These are phyloP conservation scores for Tetramorium parvispinum DNA, from an alignment of 1,140 invertebrate genomes.

Conservation along the genomic window DNA sequence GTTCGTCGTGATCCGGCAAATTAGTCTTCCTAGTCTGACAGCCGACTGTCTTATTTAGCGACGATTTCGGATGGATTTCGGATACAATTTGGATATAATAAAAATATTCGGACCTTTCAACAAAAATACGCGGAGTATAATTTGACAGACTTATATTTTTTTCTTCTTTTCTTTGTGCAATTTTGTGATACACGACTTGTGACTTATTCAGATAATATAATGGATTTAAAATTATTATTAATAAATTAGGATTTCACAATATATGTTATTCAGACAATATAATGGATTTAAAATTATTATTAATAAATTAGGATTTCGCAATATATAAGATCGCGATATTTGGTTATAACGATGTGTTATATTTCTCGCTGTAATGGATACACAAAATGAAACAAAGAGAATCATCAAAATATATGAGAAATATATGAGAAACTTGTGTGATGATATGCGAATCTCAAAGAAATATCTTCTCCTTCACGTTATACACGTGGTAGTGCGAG, in stretches of 20 bases:
- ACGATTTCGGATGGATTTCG: neutral
- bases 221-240: neutral
- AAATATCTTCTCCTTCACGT: slow-evolving; percentile 14
- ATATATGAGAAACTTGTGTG: neutral
- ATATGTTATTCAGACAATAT: neutral
- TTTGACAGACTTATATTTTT: neutral
- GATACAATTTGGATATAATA: neutral
- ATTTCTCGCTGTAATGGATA: neutral
- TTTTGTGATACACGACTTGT: neutral
- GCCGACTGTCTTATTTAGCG: slow-evolving; percentile 42
- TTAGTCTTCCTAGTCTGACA: slow-evolving; percentile 54
- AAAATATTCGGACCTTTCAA: neutral
- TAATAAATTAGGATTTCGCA: neutral
- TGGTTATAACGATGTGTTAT: neutral
- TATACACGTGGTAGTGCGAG: neutral
- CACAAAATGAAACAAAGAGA: neutral
- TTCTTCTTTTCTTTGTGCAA: neutral
- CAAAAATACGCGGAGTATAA: neutral
- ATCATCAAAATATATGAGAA: neutral
- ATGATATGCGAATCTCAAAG: slow-evolving; percentile 23
- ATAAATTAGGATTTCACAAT: neutral
- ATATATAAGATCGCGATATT: neutral
- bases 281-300: neutral
- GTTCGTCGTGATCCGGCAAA: slow-evolving; percentile 71
- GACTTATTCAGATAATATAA: neutral